These are phyloP conservation scores for Semaprochilodus insignis DNA, from an alignment of 2,797 vertebrate genomes.

Conservation along the genomic window DNA sequence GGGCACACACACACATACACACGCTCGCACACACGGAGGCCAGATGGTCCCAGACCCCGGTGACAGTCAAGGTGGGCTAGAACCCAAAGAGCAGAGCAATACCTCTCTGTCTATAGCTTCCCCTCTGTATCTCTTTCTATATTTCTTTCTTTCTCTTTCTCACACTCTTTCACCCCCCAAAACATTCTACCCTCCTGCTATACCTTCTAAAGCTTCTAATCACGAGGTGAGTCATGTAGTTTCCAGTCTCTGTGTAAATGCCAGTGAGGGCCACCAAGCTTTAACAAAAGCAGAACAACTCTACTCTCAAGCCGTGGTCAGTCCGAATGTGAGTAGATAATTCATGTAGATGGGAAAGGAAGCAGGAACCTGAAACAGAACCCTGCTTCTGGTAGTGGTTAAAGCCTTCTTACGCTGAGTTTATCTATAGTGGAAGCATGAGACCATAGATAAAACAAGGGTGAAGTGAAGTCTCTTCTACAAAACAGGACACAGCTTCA, in stretches of 20 bases:
- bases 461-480: too few species aligned
- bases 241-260: constrained; percentile 50
- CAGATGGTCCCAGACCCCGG: constrained; percentile 67
- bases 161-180: not conserved
- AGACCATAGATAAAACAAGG: not conserved
- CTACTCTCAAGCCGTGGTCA: not conserved
- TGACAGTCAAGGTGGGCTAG: constrained; percentile 65
- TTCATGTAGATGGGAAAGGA: not conserved
- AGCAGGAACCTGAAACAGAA: not conserved
- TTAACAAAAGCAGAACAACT: constrained; percentile 20
- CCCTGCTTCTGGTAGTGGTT: not conserved
- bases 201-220: constrained; percentile 41
- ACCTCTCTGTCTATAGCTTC: constrained; percentile 36
- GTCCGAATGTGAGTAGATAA: not conserved
- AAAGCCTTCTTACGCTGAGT: not conserved
- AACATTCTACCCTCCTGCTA: constrained; percentile 5
- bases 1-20: constrained; percentile 46
- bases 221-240: constrained; percentile 51
- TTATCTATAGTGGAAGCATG: not conserved
- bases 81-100: constrained; percentile 52
- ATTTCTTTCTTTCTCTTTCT: constrained; percentile 24
- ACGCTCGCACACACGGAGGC: constrained; percentile 54
- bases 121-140: constrained; percentile 29
- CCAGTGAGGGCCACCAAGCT: constrained; percentile 29
- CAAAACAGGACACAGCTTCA: too few species aligned